Base-by-base conservation (phyloP, 1,140 invertebrate genomes). In the Thaumetopoea pityocampa region DNA sequence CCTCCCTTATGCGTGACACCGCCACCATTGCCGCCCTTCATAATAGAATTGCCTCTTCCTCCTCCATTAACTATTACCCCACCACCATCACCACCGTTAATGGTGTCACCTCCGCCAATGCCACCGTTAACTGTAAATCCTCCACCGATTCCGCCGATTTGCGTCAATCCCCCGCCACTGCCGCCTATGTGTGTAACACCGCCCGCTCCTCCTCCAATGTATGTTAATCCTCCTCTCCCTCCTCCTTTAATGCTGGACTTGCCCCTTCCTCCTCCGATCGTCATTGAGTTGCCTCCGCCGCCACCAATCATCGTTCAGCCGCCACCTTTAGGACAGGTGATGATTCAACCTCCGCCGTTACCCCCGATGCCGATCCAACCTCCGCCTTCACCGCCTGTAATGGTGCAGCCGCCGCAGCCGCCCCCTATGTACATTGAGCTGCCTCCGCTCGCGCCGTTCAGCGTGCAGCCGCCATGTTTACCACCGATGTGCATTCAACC, bases 401-500 rank as follows among this genome's bases (percentile, higher is more conserved):
- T 67, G 51, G 59, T 81, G 11, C 68, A 74, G 34, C 74, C 72
- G 1, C 77, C 77, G 2, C 15, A 42, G 1, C 61, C 58, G 8
- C 72, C 68, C 0, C 70, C 72, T 5, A 47, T 81, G 32, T 57
- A 56, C n/a, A 60, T 79, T 16, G 73, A 80, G 37, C 59, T 69
- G 17, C 76, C 76, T 0, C 42, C 63, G 2, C 63, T 60, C 4
- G 29, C 58, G 3, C 76, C 76, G 0, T 51, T 80, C 7, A 68
- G 50, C 6, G 50, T 80, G 2, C 77, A 77, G 34, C 70, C 74
- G 5, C 77, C 77, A n/a, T 51, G 59, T 10, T 65, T 53, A 0
- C 67, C 72, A 22, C 66, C 73, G 3, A 53, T 81, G 32, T 66
- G 54, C 10, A 41, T 81, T 3, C 65, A 69, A 24, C 61, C 64